phyloP scores from a whole-genome alignment of 2,113 vertebrate species.

The Macheiramphus alcinus region DNA sequence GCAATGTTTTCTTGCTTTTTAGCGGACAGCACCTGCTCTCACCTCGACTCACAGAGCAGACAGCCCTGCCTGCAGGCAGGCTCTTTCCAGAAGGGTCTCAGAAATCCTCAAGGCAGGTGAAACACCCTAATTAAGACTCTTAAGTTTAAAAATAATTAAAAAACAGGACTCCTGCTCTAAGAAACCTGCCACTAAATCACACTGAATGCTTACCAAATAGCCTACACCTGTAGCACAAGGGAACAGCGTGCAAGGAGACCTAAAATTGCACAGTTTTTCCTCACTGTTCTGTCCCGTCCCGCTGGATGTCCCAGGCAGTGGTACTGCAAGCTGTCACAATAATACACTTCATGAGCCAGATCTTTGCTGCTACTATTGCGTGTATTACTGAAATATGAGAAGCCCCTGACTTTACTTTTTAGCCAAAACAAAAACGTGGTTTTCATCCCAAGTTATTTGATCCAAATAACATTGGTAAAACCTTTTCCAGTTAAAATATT shows the following conservation, averaged over 20 bases:
- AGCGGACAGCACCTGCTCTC: background rate
- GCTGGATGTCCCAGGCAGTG: background rate
- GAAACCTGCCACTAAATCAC: background rate
- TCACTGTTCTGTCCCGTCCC: background rate
- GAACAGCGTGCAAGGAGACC: background rate
- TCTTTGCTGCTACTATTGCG: background rate
- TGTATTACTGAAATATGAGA: background rate
- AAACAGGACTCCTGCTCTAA: background rate
- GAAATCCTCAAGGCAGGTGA: background rate
- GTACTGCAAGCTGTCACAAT: background rate
- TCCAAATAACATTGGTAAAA: background rate
- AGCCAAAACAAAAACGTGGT: background rate
- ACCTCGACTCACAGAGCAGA: background rate
- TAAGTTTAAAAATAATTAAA: background rate
- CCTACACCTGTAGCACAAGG: background rate
- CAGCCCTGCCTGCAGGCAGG: background rate
- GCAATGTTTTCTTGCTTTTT: conserved; percentile 65
- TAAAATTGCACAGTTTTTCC: rapidly evolving
- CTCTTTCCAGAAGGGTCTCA: background rate
- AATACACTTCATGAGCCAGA: background rate
- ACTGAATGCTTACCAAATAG: background rate
- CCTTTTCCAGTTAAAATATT: background rate
- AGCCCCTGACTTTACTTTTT: background rate
- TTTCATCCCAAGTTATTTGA: background rate
- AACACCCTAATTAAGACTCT: background rate